Conservation (phyloP, 2,888 invertebrate species). For the Morpho deidamia region DNA sequence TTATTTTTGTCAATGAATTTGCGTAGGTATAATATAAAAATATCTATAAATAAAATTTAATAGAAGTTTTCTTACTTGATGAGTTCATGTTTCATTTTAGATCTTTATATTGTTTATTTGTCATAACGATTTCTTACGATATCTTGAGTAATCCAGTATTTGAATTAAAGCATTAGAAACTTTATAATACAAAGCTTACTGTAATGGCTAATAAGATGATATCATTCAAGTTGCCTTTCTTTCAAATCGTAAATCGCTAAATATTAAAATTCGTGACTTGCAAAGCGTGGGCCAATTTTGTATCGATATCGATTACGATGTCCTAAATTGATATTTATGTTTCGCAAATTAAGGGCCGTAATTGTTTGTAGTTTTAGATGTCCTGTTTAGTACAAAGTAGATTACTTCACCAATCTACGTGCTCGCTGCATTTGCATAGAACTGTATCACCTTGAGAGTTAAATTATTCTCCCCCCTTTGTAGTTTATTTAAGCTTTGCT, state of each 20-base stretch:
- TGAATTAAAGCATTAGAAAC: neutral
- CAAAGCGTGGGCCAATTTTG: neutral
- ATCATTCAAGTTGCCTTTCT: slow-evolving; percentile 13
- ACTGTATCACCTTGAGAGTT: slow-evolving; percentile 3
- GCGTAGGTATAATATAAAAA: no score
- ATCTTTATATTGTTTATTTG: no score
- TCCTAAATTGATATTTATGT: neutral
- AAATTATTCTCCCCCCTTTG: neutral
- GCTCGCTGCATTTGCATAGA: slow-evolving; percentile 13
- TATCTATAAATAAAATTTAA: no score
- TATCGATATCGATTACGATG: neutral
- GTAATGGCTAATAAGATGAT: slow-evolving; percentile 7
- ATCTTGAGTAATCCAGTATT: no score
- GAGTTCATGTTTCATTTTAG: no score
- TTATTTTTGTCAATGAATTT: no score
- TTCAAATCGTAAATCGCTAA: slow-evolving; percentile 19
- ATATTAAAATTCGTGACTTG: slow-evolving; percentile 19
- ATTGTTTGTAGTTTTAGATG: slow-evolving; percentile 4
- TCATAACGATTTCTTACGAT: no score
- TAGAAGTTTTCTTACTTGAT: no score
- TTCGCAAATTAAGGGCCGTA: neutral
- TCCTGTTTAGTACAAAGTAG: slow-evolving; percentile 13
- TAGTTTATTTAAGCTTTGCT: neutral
- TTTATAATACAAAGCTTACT: neutral
- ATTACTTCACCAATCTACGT: slow-evolving; percentile 12